Base-by-base conservation (phyloP, 2,797 vertebrate genomes). In the Tolypeutes matacus region DNA sequence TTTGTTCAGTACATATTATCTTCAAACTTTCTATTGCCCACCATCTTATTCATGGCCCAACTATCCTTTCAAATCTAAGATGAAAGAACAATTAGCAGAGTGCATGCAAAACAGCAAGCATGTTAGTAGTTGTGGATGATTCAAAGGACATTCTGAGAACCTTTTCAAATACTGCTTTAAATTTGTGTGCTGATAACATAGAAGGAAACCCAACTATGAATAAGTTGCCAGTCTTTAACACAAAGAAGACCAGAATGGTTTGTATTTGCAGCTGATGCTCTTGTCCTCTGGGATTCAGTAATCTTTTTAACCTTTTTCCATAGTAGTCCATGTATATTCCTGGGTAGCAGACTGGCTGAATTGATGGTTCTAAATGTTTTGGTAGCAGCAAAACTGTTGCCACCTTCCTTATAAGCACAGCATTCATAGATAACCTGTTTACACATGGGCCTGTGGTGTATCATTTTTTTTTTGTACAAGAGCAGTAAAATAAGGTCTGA, bases 251-350 rank as follows among this genome's bases (percentile, higher is more conserved):
- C 84, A 94, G 89, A 94, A 87, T 78, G 78, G 78, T 89, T 96
- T 94, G 86, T 91, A 73, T 51, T 95, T 95, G 80, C 92, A 96
- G 91, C 91, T 95, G 73, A 34, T 80, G n/a, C 93, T 94, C 95
- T 92, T 92, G 78, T 97, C 94, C 96, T 96, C 98, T 96, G 96
- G 95, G 94, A 97, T 97, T 97, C 96, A 77, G 60, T 97, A 67
- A 94, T 98, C 95, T 84, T 96, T 97, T 97, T 93, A 98, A 93
- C 94, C 90, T 96, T 87, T 95, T 93, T 88, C 86, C 69, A 58
- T 53, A 62, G 91, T 0, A 3, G 67, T 90, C n/a, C 83, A 9
- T 94, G 89, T 62, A 20, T 95, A 76, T 97, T 96, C 95, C 91
- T 87, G 92, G 93, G 7, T 2, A 91, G 87, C 87, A 94, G 0